Conservation (phyloP, 1,140 invertebrate genomes). For the Atta texana region DNA sequence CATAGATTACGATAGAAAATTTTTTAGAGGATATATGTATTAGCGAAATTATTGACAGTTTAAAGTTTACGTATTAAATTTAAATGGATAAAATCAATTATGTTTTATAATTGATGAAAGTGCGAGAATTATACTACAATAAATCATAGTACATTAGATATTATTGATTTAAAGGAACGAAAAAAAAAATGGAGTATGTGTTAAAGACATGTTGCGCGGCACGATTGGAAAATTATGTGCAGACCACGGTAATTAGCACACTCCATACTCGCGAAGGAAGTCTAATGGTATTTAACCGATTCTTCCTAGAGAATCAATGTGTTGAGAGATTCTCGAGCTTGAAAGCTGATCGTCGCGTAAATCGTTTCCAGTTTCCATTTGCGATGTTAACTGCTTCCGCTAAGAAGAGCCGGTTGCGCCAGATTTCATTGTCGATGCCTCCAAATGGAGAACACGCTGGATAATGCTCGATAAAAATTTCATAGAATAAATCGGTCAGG, state of each 20-base stretch:
- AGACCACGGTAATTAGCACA: constrained; percentile 37
- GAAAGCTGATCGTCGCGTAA: constrained; percentile 34
- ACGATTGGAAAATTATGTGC: constrained; percentile 9
- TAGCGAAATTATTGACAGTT: not conserved
- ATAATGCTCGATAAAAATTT: constrained; percentile 47
- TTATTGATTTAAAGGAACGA: not conserved
- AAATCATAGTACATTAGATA: not conserved
- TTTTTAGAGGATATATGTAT: not conserved
- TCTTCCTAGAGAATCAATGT: constrained; percentile 5
- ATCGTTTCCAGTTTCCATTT: constrained; percentile 79
- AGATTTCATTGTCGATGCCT: constrained; percentile 67
- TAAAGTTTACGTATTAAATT: not conserved
- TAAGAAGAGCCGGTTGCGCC: constrained; percentile 53
- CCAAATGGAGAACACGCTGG: constrained; percentile 36
- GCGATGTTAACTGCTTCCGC: constrained; percentile 74
- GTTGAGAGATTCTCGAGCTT: constrained; percentile 33
- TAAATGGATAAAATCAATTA: not conserved
- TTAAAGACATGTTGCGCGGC: not conserved
- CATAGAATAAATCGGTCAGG: constrained; percentile 62
- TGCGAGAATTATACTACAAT: not conserved
- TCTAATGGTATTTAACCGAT: constrained; percentile 45
- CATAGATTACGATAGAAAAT: not conserved
- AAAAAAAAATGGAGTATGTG: not conserved
- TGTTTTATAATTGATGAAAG: not conserved
- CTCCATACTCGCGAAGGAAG: constrained; percentile 21